Conservation (phyloP, 2,113 vertebrate genomes). For the Oncorhynchus gorbuscha region DNA sequence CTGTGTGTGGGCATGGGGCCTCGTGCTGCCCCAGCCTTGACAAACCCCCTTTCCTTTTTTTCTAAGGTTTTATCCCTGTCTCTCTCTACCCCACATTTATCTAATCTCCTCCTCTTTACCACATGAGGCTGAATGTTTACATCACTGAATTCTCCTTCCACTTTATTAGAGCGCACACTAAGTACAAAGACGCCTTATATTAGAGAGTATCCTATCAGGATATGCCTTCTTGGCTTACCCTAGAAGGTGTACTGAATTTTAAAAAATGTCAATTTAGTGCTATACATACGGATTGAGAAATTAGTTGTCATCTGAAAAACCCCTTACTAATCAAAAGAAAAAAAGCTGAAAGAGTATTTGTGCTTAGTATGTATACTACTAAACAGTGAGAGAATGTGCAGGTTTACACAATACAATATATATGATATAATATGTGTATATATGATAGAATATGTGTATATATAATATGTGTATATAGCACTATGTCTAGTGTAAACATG, state of each 20-base stretch:
- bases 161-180: slow-evolving; percentile 75
- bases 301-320: neutral
- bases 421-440: slow-evolving; percentile 55
- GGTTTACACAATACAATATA: slow-evolving; percentile 78
- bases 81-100: slow-evolving; percentile 37
- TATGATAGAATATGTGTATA: too few relatives aligned
- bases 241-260: slow-evolving; percentile 37
- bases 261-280: slow-evolving; percentile 60
- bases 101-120: slow-evolving; percentile 64
- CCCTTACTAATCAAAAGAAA: slow-evolving; percentile 15
- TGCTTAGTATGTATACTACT: slow-evolving; percentile 76
- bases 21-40: neutral
- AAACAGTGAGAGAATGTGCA: slow-evolving; percentile 77
- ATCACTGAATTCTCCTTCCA: slow-evolving; percentile 75
- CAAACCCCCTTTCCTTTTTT: slow-evolving; percentile 17
- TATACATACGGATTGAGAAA: slow-evolving; percentile 60
- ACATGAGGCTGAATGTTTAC: slow-evolving; percentile 81
- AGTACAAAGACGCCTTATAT: slow-evolving; percentile 77
- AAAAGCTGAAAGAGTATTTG: slow-evolving; percentile 68
- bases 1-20: slow-evolving; percentile 6
- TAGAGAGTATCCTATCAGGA: slow-evolving; percentile 39
- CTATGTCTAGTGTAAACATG: slow-evolving; percentile 77
- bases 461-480: slow-evolving; percentile 73
- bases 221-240: slow-evolving; percentile 44
- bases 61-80: slow-evolving; percentile 22